A percentile compares a stretch with the other conserved stretches of the same genome.
Evolutionary conservation across 2,888 invertebrate species (phyloP).

Genomic region (Phyllotreta cruciferae): DNA sequence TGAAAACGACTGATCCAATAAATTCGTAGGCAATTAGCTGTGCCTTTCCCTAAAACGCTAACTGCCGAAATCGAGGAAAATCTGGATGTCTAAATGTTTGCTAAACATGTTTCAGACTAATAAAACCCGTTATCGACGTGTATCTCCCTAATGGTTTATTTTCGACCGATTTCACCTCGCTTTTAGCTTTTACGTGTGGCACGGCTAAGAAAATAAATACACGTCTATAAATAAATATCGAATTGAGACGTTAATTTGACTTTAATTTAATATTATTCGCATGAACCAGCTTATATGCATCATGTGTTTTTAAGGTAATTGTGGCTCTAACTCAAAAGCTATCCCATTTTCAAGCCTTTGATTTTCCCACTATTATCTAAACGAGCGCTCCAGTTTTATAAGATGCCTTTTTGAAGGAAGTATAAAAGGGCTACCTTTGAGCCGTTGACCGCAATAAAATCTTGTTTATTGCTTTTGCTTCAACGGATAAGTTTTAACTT

Average conservation of each 20-base stretch:
- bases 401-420: conserved; percentile 25
- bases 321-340: no score
- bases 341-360: conserved; percentile 4
- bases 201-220: not conserved
- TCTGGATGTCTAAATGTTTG: conserved; percentile 23
- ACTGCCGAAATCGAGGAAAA: conserved; percentile 24
- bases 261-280: no score
- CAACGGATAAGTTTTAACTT: conserved; percentile 23
- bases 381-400: conserved; percentile 32
- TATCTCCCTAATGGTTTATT: conserved; percentile 35
- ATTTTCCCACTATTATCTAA: conserved; percentile 8
- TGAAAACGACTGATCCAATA: conserved; percentile 10
- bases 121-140: conserved; percentile 30
- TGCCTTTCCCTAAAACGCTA: conserved; percentile 21
- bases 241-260: no score
- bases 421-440: conserved; percentile 5
- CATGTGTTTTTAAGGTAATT: no score
- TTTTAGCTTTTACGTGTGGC: conserved; percentile 31
- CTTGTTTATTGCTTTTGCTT: conserved; percentile 36
- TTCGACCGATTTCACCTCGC: conserved; percentile 33
- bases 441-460: conserved; percentile 35
- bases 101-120: conserved; percentile 29
- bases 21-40: conserved; percentile 24
- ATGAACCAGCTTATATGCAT: no score
- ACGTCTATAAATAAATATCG: no score